These are phyloP conservation scores for Muricea muricata DNA, from an alignment of 92 coral and sea anemone species.

Conservation along the genomic window DNA sequence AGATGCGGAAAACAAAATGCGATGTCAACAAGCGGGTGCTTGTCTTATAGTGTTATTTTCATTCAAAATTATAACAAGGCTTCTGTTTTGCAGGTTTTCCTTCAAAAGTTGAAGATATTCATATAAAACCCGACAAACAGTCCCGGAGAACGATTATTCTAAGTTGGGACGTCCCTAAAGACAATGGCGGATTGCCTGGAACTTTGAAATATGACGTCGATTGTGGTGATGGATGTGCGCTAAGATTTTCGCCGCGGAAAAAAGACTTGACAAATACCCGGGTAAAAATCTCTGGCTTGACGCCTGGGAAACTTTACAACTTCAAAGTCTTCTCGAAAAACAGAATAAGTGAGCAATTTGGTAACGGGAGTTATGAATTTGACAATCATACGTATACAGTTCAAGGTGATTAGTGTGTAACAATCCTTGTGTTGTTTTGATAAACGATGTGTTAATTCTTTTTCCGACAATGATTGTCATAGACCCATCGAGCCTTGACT, in stretches of 20 bases:
- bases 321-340: neutral
- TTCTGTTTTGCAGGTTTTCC: neutral
- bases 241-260: neutral
- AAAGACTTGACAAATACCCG: neutral
- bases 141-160: neutral
- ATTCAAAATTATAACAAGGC: neutral
- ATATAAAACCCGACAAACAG: neutral
- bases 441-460: neutral
- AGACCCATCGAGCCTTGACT: neutral
- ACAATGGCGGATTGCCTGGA: neutral
- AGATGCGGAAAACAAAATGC: no score
- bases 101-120: neutral
- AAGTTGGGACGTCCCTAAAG: neutral
- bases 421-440: neutral
- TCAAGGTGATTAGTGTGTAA: neutral
- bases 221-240: neutral
- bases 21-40: no score
- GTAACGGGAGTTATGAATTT: neutral
- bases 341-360: neutral
- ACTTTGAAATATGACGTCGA: neutral
- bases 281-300: neutral
- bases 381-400: neutral
- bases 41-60: no score
- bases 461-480: neutral
- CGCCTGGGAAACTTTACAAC: neutral